Evolutionary conservation across 2,888 invertebrate species (phyloP).

Genomic region (Diplolepis rosae): DNA sequence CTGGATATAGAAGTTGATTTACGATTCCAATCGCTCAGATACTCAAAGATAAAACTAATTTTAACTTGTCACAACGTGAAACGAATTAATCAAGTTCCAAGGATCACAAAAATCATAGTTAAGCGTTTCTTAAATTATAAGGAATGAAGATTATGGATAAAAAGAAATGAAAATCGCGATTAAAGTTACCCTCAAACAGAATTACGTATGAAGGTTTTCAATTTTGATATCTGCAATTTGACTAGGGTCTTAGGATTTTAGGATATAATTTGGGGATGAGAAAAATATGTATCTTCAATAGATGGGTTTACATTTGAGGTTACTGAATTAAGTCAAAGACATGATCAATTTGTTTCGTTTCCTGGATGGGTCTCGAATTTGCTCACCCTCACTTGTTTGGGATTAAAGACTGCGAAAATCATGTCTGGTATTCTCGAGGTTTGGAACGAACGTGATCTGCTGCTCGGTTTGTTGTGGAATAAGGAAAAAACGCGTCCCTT

Average conservation of each 20-base stretch:
- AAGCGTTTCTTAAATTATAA: constrained; percentile 5
- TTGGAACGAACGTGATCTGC: constrained; percentile 35
- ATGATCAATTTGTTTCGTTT: constrained; percentile 4
- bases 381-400: constrained; percentile 13
- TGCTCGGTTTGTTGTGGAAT: constrained; percentile 32
- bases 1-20: constrained; percentile 28
- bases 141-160: not conserved
- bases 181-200: not conserved
- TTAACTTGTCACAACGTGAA: constrained; percentile 30
- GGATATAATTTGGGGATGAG: too few relatives aligned
- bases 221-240: too few relatives aligned
- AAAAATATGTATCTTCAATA: too few relatives aligned
- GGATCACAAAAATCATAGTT: not conserved
- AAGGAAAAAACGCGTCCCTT: constrained; percentile 40
- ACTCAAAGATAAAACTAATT: constrained; percentile 8
- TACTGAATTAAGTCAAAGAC: not conserved
- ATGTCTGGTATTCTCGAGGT: constrained; percentile 24
- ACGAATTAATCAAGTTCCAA: constrained; percentile 22
- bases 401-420: constrained; percentile 28
- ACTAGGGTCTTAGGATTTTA: too few relatives aligned
- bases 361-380: not conserved
- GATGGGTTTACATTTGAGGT: too few relatives aligned
- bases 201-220: too few relatives aligned
- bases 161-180: not conserved
- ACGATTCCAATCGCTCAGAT: constrained; percentile 29